Evolutionary conservation across 2,888 invertebrate genomes (phyloP).

Genomic region (Andricus quercusramuli): DNA sequence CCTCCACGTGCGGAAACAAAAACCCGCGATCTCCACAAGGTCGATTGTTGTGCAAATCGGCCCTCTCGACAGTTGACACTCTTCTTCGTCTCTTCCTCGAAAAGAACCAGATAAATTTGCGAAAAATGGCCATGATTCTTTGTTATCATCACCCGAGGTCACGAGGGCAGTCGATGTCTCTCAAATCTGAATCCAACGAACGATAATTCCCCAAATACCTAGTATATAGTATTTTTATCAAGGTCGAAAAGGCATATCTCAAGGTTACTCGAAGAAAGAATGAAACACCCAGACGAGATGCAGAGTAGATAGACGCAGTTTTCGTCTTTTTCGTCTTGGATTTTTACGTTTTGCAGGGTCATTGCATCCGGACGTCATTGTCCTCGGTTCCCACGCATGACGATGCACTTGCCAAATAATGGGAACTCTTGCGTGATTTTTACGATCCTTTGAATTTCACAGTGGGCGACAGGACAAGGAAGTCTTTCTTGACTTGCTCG

Average conservation of each 20-base stretch:
- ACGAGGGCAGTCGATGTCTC: neutral
- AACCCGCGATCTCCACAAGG: slow-evolving; percentile 18
- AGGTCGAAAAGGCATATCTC: neutral
- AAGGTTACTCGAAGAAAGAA: neutral
- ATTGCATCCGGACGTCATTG: slow-evolving; percentile 22
- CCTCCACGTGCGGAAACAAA: slow-evolving; percentile 33
- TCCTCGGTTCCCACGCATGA: slow-evolving; percentile 33
- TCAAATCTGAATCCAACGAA: neutral
- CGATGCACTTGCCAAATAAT: slow-evolving; percentile 38
- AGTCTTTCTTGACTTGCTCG: slow-evolving; percentile 22
- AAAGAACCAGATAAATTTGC: neutral
- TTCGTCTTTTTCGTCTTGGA: neutral
- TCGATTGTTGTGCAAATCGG: slow-evolving; percentile 19
- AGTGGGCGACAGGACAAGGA: slow-evolving; percentile 20
- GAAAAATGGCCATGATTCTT: neutral
- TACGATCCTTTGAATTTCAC: slow-evolving; percentile 26
- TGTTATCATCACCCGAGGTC: neutral
- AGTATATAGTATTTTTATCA: slow-evolving; percentile 14
- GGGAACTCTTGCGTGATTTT: slow-evolving; percentile 34
- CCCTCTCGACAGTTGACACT: neutral
- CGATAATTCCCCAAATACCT: neutral
- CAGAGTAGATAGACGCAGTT: neutral
- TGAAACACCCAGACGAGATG: neutral
- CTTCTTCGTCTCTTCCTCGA: neutral
- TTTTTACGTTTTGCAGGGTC: slow-evolving; percentile 17